These are phyloP conservation scores for Paragorgia papillata DNA, from an alignment of 92 coral and sea anemone genomes.

Conservation along the genomic window DNA sequence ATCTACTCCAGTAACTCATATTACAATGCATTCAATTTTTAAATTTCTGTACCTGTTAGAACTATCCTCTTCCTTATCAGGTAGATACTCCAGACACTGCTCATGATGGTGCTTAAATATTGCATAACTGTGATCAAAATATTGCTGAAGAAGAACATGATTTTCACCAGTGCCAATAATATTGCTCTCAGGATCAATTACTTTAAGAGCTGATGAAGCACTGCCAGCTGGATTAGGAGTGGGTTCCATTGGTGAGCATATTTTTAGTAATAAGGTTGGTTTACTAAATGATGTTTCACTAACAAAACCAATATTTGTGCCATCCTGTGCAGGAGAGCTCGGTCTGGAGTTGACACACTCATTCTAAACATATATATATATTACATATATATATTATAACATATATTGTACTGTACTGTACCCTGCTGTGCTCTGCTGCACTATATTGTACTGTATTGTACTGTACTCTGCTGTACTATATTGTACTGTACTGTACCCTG, in stretches of 20 bases:
- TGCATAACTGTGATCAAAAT: slow-evolving; percentile 74
- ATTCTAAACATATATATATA: slow-evolving; percentile 1
- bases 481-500: too few species aligned
- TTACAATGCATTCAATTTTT: background rate
- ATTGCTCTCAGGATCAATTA: slow-evolving; percentile 77
- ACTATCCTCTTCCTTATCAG: slow-evolving; percentile 43
- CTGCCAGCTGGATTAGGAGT: slow-evolving; percentile 81
- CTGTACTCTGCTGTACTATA: too few species aligned
- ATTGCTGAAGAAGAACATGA: slow-evolving; percentile 77
- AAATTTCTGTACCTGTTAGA: slow-evolving; percentile 45
- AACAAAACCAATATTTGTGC: slow-evolving; percentile 25
- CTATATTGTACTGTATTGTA: too few species aligned
- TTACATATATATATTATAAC: background rate
- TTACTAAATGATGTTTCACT: slow-evolving; percentile 69
- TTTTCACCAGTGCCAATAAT: slow-evolving; percentile 77
- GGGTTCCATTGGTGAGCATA: slow-evolving; percentile 69
- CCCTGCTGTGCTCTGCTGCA: too few species aligned
- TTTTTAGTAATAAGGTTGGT: slow-evolving; percentile 68
- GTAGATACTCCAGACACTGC: slow-evolving; percentile 67
- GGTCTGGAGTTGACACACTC: slow-evolving; percentile 3
- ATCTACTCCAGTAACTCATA: too few species aligned
- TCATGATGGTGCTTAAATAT: slow-evolving; percentile 69
- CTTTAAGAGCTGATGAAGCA: slow-evolving; percentile 78
- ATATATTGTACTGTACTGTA: background rate
- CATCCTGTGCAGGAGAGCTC: background rate